phyloP scores from a whole-genome alignment of 2,113 vertebrate genomes.

The Myodes glareolus region DNA sequence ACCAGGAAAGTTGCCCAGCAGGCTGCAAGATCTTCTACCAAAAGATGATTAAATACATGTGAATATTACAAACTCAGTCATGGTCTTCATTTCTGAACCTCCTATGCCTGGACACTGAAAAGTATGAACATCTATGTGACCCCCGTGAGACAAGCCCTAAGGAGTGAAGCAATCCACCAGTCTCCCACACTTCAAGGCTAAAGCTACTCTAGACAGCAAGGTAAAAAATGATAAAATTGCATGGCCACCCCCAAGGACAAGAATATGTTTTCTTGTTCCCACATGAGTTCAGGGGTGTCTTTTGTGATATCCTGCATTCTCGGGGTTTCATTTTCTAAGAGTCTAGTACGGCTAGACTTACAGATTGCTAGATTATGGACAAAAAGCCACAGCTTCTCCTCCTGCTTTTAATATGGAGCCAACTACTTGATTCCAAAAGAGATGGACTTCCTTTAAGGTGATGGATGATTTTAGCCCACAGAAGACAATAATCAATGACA shows the following conservation, averaged over 20 bases:
- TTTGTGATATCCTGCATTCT: background rate
- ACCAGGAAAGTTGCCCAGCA: conserved; percentile 10
- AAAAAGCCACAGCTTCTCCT: background rate
- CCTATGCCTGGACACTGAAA: background rate
- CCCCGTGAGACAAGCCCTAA: background rate
- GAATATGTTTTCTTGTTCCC: background rate
- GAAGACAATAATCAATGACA: background rate
- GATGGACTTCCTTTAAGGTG: background rate
- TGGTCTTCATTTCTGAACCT: conserved; percentile 17
- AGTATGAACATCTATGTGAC: background rate
- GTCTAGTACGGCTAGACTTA: background rate
- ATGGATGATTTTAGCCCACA: background rate
- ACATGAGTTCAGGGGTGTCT: background rate
- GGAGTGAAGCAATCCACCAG: background rate
- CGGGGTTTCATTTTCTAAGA: background rate
- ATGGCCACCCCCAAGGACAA: background rate
- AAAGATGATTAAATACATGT: background rate
- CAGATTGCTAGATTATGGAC: background rate
- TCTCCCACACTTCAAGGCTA: background rate
- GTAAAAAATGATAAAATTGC: background rate
- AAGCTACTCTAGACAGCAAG: background rate
- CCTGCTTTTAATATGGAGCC: background rate
- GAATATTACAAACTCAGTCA: conserved; percentile 2
- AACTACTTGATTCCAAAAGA: conserved; percentile 11
- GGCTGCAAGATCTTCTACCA: background rate